Conservation (phyloP, 2,888 invertebrate species). For the Euphydryas editha region DNA sequence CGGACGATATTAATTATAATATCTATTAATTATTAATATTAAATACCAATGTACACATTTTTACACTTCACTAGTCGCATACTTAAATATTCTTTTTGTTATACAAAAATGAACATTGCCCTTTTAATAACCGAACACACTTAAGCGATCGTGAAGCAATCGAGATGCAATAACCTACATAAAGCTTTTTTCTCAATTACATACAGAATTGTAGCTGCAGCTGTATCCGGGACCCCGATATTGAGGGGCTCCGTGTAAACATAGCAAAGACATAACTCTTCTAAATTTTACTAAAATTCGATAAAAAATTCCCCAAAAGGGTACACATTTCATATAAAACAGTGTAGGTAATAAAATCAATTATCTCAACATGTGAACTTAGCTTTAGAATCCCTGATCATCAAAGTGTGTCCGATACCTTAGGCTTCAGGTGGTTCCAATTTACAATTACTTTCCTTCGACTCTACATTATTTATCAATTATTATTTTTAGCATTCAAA, state of each 20-base stretch:
- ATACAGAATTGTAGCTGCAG: not conserved
- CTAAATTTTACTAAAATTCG: too few relatives aligned
- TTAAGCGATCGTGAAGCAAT: not conserved
- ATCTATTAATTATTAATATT: too few relatives aligned
- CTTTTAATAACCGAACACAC: not conserved
- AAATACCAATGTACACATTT: conserved; percentile 10
- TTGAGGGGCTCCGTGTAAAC: too few relatives aligned
- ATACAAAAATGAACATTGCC: conserved; percentile 34
- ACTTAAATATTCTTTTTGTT: not conserved
- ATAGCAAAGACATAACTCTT: too few relatives aligned
- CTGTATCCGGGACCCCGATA: too few relatives aligned
- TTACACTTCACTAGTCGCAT: conserved; percentile 21
- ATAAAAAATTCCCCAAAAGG: too few relatives aligned
- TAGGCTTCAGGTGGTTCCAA: conserved; percentile 28
- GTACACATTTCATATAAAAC: too few relatives aligned
- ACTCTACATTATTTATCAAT: not conserved
- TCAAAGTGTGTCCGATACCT: not conserved
- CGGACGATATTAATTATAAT: too few relatives aligned
- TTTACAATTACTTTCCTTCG: conserved; percentile 6
- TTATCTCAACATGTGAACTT: not conserved
- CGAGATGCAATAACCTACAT: not conserved
- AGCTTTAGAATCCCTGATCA: not conserved
- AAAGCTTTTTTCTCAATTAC: not conserved
- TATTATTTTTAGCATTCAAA: not conserved
- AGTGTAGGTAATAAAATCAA: too few relatives aligned